Base-by-base conservation (phyloP, 2,888 invertebrate species). In the Caenorhabditis parvicauda region DNA sequence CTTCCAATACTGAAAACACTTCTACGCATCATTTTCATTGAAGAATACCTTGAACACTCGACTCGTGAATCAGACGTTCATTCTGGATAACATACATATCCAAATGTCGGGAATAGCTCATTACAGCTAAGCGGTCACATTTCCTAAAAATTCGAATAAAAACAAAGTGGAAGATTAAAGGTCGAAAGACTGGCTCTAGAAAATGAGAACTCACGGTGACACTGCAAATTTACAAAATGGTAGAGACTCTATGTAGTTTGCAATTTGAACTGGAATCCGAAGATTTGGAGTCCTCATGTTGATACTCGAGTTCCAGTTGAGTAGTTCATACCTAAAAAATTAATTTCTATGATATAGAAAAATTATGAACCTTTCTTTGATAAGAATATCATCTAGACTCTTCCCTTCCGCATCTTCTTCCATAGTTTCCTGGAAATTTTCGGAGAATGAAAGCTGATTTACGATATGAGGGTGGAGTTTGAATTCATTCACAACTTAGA, bases 151-250 rank as follows among this genome's bases (percentile, higher is more conserved):
- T 27, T 12, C 5, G 39, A 25, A 28, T 28, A 7, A 22, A 12
- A 2, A 22, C n/a, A 22, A n/a, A n/a, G n/a, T n/a, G n/a, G n/a
- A n/a, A n/a, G n/a, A n/a, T n/a, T n/a, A n/a, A n/a, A n/a, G n/a
- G n/a, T n/a, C n/a, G n/a, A n/a, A n/a, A n/a, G n/a, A n/a, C n/a
- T n/a, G n/a, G n/a, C n/a, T n/a, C n/a, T n/a, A n/a, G n/a, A n/a
- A n/a, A n/a, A n/a, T 22, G 4, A 45, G 42, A 49, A 54, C 66
- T 55, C 25, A 72, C 72, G 67, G 67, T 19, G 72, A 64, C 24
- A 72, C 67, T 14, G 72, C 68, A 22, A 70, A 47, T 45, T 70
- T 65, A 52, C 64, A 67, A 38, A 68, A 67, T 4, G 72, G 72
- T 17, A 62, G 51, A 0, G 64, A 62, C 21, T 70, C 70, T 7